Evolutionary conservation across 2,113 vertebrate species (phyloP), one percentile per base, ranked within the genome.

Genomic region (Aramus guarauna): DNA sequence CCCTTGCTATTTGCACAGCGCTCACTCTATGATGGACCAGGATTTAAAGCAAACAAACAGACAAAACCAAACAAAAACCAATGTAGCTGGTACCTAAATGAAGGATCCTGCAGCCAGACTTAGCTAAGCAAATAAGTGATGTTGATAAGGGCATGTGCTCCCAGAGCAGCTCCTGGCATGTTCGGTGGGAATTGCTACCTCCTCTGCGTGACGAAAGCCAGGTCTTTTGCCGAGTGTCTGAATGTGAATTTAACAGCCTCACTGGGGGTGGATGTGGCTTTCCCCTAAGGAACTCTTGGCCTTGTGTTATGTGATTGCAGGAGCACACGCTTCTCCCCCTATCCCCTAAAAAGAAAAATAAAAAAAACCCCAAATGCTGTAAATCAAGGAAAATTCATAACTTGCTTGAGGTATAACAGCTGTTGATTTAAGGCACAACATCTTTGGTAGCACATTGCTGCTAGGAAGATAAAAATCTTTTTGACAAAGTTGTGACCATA

Each of bases 351-450:
- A 97, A 94, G 81, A 94, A 95, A 96, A 90, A 81, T 71, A 92
- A 92, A 66, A 74, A 92, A 92, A 58, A 39, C 2, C 39, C 7
- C 62, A 95, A 78, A 87, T 97, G 89, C 91, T 94, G 94, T 98
- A 98, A 98, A 98, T 98, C 97, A 98, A 94, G 43, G 80, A 98
- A 97, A 97, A 98, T 97, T 97, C 97, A 96, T 97, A 97, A 97
- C 96, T 98, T 96, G 97, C 97, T 98, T 84, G 97, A 98, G 97
- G 98, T 97, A 30, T 92, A 97, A 90, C 98, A 98, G 97, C 97
- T 98, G 98, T 94, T 98, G 98, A 98, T 98, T 98, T 98, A 98
- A 97, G 92, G 95, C 94, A 97, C 74, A 77, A 88, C 94, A 97
- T 98, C 95, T 98, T 97, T 96, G 92, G 95, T 91, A 98, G 91